phyloP scores from a whole-genome alignment of 2,113 vertebrate species.

The Pteruthius melanotis region DNA sequence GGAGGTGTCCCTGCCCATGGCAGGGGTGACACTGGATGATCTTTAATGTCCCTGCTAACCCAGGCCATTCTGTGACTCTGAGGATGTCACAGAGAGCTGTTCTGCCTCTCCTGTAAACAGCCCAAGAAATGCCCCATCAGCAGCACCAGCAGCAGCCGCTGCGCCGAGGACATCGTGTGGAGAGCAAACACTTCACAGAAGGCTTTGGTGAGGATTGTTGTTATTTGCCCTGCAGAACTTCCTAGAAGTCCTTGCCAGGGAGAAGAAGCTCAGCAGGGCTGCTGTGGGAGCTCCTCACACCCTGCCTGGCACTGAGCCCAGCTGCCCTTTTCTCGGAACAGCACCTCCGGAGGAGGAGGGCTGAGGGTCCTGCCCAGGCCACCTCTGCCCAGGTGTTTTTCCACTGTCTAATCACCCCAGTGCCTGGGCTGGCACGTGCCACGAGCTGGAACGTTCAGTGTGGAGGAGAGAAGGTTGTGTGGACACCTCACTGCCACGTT shows the following conservation, averaged over 20 bases:
- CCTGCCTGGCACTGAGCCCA: neutral
- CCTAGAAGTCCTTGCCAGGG: neutral
- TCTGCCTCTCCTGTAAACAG: neutral
- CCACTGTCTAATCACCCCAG: neutral
- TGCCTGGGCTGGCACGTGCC: neutral
- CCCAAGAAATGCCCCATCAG: neutral
- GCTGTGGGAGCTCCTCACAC: neutral
- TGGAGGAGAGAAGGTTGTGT: neutral
- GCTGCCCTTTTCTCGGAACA: neutral
- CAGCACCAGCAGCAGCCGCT: neutral
- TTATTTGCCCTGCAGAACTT: neutral
- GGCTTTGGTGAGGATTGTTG: neutral
- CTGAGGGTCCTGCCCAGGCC: accelerated
- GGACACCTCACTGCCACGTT: neutral
- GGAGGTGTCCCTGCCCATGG: neutral
- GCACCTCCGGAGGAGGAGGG: neutral
- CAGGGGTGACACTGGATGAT: neutral
- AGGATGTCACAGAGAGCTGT: neutral
- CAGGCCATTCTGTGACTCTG: neutral
- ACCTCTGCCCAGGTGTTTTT: neutral
- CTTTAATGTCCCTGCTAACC: no score
- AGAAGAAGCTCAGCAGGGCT: neutral
- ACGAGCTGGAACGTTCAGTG: neutral
- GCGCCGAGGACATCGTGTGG: neutral
- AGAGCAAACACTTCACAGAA: neutral